Percentiles rank a stretch among this genome's conserved stretches.
These are phyloP conservation scores for Drosophila varians DNA, from an alignment of 1,140 invertebrate species.

Conservation along the genomic window DNA sequence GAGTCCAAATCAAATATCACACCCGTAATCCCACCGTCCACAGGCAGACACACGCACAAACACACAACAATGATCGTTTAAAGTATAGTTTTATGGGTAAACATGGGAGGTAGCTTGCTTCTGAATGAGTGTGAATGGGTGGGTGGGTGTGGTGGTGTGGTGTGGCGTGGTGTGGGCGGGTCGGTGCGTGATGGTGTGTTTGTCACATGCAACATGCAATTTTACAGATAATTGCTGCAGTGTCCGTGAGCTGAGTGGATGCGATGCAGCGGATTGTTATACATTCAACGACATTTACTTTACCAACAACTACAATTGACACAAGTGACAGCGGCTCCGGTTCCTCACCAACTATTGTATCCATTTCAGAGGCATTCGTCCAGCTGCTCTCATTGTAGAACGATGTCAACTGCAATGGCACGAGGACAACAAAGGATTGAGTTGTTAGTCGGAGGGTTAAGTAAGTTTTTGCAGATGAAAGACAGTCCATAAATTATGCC, in stretches of 20 bases:
- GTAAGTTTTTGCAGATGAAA: no score
- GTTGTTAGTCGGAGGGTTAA: not conserved
- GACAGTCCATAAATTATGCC: no score
- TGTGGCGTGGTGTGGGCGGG: slow-evolving; percentile 4
- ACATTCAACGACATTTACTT: slow-evolving; percentile 85
- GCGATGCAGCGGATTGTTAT: slow-evolving; percentile 31
- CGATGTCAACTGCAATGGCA: slow-evolving; percentile 73
- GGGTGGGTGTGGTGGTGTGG: not conserved
- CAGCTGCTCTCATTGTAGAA: slow-evolving; percentile 83
- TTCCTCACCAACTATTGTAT: slow-evolving; percentile 87
- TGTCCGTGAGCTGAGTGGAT: slow-evolving; percentile 22
- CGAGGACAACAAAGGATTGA: not conserved
- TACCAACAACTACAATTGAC: slow-evolving; percentile 90
- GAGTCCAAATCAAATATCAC: slow-evolving; percentile 45
- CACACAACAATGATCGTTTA: slow-evolving; percentile 43
- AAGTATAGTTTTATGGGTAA: slow-evolving; percentile 65
- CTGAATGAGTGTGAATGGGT: not conserved
- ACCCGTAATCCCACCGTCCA: slow-evolving; percentile 25
- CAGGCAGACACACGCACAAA: slow-evolving; percentile 14
- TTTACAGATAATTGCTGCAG: slow-evolving; percentile 55
- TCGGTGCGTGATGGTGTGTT: slow-evolving; percentile 21
- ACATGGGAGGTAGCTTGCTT: slow-evolving; percentile 25
- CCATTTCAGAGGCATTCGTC: slow-evolving; percentile 83
- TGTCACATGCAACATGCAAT: slow-evolving; percentile 59
- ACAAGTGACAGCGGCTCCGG: slow-evolving; percentile 88